These are phyloP conservation scores for Cynopterus sphinx DNA, from an alignment of 2,797 vertebrate genomes.

Conservation along the genomic window DNA sequence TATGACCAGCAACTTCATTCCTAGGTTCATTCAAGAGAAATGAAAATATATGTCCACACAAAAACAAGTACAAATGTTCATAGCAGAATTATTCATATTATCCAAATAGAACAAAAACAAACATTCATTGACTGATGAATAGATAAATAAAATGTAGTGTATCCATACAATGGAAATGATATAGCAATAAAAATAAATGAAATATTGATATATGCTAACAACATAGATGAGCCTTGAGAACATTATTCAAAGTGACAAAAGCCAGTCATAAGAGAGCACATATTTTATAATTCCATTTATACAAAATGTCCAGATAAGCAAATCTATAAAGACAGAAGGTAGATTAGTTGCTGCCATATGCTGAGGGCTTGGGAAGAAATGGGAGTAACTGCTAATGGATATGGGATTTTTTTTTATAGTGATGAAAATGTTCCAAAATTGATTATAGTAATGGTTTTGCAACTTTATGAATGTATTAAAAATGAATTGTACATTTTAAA, in stretches of 20 bases:
- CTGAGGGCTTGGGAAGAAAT: neutral
- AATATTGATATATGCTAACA: neutral
- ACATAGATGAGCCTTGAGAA: neutral
- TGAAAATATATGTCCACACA: neutral
- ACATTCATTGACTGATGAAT: neutral
- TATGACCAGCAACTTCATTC: neutral
- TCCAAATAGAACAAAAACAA: neutral
- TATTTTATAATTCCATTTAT: neutral
- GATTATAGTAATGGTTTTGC: neutral
- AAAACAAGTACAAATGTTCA: neutral
- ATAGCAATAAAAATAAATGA: neutral
- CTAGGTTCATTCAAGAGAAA: neutral
- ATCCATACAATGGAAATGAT: neutral
- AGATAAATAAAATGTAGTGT: neutral
- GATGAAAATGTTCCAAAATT: neutral
- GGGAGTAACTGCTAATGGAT: neutral
- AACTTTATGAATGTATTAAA: neutral
- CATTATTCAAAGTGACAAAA: neutral
- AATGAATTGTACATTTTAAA: neutral
- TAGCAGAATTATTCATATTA: neutral
- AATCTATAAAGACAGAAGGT: neutral
- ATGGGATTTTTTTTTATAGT: neutral
- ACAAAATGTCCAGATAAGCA: neutral
- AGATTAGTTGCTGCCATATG: neutral
- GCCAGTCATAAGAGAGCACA: neutral